Conservation (phyloP, 2,888 invertebrate genomes). For the Nomada fucata region DNA sequence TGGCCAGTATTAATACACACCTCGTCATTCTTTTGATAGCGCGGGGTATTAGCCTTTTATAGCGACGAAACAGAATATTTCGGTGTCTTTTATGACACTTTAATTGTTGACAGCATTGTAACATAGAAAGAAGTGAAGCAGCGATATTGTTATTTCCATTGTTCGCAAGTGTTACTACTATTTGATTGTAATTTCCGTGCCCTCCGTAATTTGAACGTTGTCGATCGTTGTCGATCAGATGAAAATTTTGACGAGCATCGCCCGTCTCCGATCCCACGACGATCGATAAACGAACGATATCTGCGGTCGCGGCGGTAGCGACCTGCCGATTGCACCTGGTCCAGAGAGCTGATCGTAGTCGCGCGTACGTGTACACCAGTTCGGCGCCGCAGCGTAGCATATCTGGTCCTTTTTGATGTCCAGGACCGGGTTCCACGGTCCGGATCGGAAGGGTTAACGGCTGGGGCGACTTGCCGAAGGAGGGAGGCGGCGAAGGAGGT, state of each 20-base stretch:
- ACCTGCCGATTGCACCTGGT: constrained; percentile 65
- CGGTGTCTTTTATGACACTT: too few relatives aligned
- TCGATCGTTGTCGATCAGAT: not conserved
- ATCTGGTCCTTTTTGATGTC: constrained; percentile 67
- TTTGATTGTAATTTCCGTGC: too few relatives aligned
- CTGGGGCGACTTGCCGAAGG: constrained; percentile 12
- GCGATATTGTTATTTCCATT: too few relatives aligned
- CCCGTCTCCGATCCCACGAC: constrained; percentile 4
- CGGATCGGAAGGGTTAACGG: constrained; percentile 55
- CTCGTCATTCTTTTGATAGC: too few relatives aligned
- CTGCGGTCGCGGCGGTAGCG: constrained; percentile 37
- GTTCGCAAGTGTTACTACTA: too few relatives aligned
- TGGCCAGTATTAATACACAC: not conserved
- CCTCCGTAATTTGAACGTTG: too few relatives aligned
- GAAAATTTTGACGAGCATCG: not conserved
- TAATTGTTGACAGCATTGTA: too few relatives aligned
- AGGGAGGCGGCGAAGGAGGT: constrained; percentile 5
- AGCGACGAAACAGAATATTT: too few relatives aligned
- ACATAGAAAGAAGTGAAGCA: too few relatives aligned
- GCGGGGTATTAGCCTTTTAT: too few relatives aligned
- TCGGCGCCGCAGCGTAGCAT: constrained; percentile 41
- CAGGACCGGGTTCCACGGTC: constrained; percentile 65
- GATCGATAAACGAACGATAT: constrained; percentile 45
- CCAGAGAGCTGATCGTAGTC: constrained; percentile 24
- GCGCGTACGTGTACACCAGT: constrained; percentile 55